phyloP scores from a whole-genome alignment of 2,888 invertebrate genomes.

The Caenorhabditis wallacei region DNA sequence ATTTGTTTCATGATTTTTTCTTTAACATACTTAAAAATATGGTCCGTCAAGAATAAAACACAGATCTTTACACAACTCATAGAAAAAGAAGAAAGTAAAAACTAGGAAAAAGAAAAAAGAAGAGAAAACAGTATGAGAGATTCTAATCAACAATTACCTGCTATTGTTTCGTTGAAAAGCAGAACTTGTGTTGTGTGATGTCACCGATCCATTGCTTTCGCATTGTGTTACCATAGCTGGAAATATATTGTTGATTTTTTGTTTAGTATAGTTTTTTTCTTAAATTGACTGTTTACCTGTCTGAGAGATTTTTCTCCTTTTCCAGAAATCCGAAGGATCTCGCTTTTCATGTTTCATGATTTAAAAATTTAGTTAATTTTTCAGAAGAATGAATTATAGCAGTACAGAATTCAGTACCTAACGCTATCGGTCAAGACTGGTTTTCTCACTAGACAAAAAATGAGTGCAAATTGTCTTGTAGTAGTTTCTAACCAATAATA shows the following conservation, averaged over 20 bases:
- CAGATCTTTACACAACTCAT: constrained; percentile 45
- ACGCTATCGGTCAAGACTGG: constrained; percentile 7
- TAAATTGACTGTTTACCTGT: constrained; percentile 30
- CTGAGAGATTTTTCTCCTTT: constrained; percentile 47
- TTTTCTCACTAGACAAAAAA: constrained; percentile 7
- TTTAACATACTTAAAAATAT: constrained; percentile 24
- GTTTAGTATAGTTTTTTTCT: not conserved
- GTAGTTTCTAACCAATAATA: constrained; percentile 5
- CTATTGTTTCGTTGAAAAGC: constrained; percentile 77
- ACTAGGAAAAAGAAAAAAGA: not conserved
- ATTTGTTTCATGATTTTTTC: not conserved
- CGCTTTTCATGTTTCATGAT: constrained; percentile 35
- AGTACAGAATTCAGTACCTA: no score
- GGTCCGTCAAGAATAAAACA: constrained; percentile 16
- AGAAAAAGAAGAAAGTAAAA: not conserved
- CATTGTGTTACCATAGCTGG: constrained; percentile 70
- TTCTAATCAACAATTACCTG: constrained; percentile 63
- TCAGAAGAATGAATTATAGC: not conserved
- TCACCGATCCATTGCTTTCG: constrained; percentile 73
- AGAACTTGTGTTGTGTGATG: constrained; percentile 69
- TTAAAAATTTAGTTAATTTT: not conserved
- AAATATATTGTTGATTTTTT: not conserved
- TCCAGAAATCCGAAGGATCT: constrained; percentile 41
- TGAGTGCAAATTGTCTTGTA: constrained; percentile 10
- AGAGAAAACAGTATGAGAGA: constrained; percentile 3